Conservation (phyloP, 2,113 vertebrate species). For the Muscicapa adusta region DNA sequence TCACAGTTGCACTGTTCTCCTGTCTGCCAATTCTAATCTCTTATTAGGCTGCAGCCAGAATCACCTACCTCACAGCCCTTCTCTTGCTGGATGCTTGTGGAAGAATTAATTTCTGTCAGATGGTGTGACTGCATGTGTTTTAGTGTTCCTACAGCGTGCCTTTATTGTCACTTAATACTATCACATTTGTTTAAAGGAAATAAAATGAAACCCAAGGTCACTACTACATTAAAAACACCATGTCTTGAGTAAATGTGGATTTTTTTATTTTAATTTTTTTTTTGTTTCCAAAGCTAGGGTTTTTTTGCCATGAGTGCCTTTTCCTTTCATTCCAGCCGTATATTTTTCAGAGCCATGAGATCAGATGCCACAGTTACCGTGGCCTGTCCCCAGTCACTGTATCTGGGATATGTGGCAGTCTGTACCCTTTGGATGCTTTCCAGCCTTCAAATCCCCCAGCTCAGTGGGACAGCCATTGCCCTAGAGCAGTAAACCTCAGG, state of each 20-base stretch:
- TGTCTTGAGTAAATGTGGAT: neutral
- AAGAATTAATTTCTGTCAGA: conserved; percentile 50
- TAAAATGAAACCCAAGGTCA: neutral
- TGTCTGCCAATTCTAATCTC: neutral
- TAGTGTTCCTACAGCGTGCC: neutral
- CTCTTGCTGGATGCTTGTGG: conserved; percentile 5
- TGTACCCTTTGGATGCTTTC: neutral
- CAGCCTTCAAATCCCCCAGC: rapidly evolving
- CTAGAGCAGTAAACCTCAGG: neutral
- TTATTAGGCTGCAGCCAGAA: neutral
- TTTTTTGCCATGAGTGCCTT: neutral
- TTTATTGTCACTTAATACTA: conserved; percentile 14
- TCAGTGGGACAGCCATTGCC: neutral
- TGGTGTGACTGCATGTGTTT: conserved; percentile 29
- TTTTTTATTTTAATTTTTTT: neutral
- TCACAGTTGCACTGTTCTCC: neutral
- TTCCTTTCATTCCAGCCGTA: neutral
- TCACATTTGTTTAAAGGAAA: conserved; percentile 9
- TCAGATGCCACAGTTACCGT: rapidly evolving
- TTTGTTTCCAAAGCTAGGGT: neutral
- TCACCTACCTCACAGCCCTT: neutral
- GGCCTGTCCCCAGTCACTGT: neutral
- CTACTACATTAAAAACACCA: neutral
- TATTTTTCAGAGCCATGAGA: neutral
- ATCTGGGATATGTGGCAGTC: neutral